Conservation (phyloP, 92 coral and sea anemone genomes). For the Zoanthus solanderi region DNA sequence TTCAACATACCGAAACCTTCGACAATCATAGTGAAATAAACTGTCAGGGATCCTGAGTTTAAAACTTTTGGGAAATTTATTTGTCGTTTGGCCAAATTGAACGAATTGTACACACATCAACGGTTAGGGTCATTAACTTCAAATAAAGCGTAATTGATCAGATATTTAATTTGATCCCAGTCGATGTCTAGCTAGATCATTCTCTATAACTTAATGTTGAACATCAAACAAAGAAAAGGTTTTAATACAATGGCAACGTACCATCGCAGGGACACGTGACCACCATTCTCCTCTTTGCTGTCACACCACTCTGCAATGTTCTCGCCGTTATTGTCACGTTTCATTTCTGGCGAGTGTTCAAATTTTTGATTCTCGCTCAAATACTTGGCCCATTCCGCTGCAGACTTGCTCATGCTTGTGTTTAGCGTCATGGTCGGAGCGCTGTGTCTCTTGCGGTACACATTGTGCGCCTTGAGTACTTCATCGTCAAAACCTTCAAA, state of each 20-base stretch:
- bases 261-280: slow-evolving; percentile 78
- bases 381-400: slow-evolving; percentile 78
- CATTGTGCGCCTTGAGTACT: slow-evolving; percentile 75
- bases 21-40: too few relatives aligned
- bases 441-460: slow-evolving; percentile 75
- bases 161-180: too few relatives aligned
- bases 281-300: slow-evolving; percentile 63
- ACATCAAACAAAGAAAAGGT: too few relatives aligned
- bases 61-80: too few relatives aligned
- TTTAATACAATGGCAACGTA: slow-evolving; percentile 22
- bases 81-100: too few relatives aligned
- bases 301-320: slow-evolving; percentile 88
- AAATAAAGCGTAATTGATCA: too few relatives aligned
- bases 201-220: too few relatives aligned
- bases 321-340: slow-evolving; percentile 75
- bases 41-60: too few relatives aligned
- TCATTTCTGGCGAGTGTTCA: slow-evolving; percentile 70
- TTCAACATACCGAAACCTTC: too few relatives aligned
- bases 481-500: slow-evolving; percentile 40
- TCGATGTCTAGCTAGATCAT: too few relatives aligned
- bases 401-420: slow-evolving; percentile 72
- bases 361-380: slow-evolving; percentile 62
- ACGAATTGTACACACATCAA: too few relatives aligned
- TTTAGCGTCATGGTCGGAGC: slow-evolving; percentile 75
- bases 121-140: too few relatives aligned